These are phyloP conservation scores for Lepilemur septentrionalis DNA, from an alignment of 2,797 vertebrate species.

Conservation along the genomic window DNA sequence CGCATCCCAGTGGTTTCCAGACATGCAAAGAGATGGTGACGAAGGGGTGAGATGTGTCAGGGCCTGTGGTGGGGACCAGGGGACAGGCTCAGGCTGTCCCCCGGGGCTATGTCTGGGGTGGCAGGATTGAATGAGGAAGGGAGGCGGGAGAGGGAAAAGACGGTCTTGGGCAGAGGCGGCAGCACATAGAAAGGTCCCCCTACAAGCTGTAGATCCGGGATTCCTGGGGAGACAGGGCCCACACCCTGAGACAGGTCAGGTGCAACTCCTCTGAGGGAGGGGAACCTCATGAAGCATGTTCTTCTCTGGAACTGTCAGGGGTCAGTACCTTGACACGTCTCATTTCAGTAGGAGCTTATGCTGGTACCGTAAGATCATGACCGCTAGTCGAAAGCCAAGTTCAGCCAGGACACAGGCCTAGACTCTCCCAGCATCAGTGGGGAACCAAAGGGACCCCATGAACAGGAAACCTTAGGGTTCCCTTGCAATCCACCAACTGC, in stretches of 20 bases:
- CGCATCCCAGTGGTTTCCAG: not conserved
- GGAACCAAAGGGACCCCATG: not conserved
- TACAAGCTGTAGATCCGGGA: not conserved
- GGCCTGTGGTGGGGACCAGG: no score
- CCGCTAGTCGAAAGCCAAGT: accelerated
- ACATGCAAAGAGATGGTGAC: not conserved
- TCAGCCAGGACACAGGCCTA: not conserved
- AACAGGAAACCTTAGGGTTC: not conserved
- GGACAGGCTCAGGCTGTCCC: not conserved
- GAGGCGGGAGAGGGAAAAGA: no score
- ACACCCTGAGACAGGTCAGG: not conserved
- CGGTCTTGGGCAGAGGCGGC: not conserved
- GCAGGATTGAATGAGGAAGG: not conserved
- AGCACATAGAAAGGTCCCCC: not conserved
- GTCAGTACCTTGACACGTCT: not conserved
- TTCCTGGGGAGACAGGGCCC: accelerated
- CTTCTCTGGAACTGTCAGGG: not conserved
- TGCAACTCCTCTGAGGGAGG: accelerated
- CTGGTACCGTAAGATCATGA: not conserved
- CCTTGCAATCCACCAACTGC: not conserved
- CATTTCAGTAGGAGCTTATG: no score
- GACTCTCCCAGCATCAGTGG: accelerated
- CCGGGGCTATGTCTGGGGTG: no score
- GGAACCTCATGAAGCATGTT: accelerated
- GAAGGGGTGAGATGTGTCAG: accelerated